Base-by-base conservation (phyloP, 2,113 vertebrate genomes). In the Vulpes ferrilata region DNA sequence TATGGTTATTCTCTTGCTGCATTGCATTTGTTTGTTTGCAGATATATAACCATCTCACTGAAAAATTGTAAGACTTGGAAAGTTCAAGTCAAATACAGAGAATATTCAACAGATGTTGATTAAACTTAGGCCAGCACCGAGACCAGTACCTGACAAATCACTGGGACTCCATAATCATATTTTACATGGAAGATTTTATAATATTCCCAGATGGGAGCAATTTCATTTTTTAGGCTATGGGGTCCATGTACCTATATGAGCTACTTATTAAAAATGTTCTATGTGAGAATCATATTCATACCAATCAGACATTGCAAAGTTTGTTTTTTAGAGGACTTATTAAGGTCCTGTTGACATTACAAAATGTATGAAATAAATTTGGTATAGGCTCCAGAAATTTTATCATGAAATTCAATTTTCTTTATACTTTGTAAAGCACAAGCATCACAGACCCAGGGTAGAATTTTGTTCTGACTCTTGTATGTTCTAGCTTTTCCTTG, bases 391-490 rank as follows among this genome's bases (percentile, higher is more conserved):
- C 6, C 62, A 65, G 57, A 84, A 59, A 22, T 80, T 73, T 95
- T 88, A 25, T 88, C 27, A 65, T 83, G 1, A 78, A 32, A 79
- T 87, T 89, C 51, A 82, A 16, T 88, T 67, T 88, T 83, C 87
- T 88, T 90, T 38, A 15, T 48, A 81, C 69, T 84, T 93, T 90
- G 7, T n/a, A 96, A 78, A 88, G 11, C 12, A 55, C 13, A 88
- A 19, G 11, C 27, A 35, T 69, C 1, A 30, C 23, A 82, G 55
- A 83, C 35, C 32, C 67, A 83, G n/a, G 90, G 16, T 7, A 27
- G 9, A 25, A 13, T 57, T 85, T 86, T 64, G 38, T 60, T 88
- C 23, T 89, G 32, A 59, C 2, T 11, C 19, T 13, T 38, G n/a
- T 5, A 9, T 17, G 2, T 15, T 22, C 43, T 43, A 43, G 43